Evolutionary conservation across 2,113 vertebrate species (phyloP).

Genomic region (Labrus mixtus): DNA sequence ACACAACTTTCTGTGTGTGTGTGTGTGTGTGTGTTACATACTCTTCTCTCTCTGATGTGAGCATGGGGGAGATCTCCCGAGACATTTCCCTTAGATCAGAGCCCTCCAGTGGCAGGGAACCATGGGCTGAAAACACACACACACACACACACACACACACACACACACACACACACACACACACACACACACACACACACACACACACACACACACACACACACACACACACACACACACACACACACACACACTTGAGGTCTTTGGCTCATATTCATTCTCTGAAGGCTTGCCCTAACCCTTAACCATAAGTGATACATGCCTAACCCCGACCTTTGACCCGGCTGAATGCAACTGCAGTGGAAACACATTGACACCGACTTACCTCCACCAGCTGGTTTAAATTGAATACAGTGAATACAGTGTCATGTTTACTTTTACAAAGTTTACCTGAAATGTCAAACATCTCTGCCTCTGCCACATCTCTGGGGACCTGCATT

Average conservation of each 20-base stretch:
- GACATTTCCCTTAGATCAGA: conserved; percentile 48
- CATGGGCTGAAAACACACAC: conserved; percentile 45
- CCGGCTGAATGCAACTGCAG: conserved; percentile 1
- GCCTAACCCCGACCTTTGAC: conserved; percentile 37
- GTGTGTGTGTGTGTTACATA: conserved; percentile 6
- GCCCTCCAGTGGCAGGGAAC: conserved; percentile 43
- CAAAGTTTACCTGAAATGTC: conserved; percentile 62
- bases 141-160: conserved; percentile 13
- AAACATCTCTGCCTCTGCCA: conserved; percentile 29
- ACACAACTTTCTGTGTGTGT: background rate
- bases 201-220: conserved; percentile 41
- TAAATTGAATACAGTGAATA: background rate
- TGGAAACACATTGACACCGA: background rate
- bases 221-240: conserved; percentile 35
- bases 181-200: background rate
- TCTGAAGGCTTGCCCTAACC: conserved; percentile 9
- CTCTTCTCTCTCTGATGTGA: conserved; percentile 51
- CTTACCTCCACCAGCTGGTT: conserved; percentile 5
- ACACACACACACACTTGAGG: background rate
- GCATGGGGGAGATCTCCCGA: conserved; percentile 55
- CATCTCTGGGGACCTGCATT: conserved; percentile 51
- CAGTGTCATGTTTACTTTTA: background rate
- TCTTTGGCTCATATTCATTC: conserved; percentile 15
- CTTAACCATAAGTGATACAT: conserved; percentile 39
- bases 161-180: conserved; percentile 9